These are phyloP conservation scores for Pterophyllum scalare DNA, from an alignment of 2,113 vertebrate genomes.

Conservation along the genomic window DNA sequence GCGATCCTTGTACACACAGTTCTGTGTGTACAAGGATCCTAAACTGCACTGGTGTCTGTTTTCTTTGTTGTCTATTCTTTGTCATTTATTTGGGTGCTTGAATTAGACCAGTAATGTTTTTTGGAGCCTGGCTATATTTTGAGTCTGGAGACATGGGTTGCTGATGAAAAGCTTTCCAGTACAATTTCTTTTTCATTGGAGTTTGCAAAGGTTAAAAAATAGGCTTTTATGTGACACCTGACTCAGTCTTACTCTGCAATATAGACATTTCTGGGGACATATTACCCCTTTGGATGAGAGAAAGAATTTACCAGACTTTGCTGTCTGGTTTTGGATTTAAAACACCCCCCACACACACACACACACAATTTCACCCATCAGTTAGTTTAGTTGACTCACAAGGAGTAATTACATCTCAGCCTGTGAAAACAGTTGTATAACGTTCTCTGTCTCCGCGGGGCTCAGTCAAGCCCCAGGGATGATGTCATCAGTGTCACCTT, in stretches of 20 bases:
- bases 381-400: background rate
- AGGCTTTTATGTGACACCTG: background rate
- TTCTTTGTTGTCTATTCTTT: slow-evolving; percentile 25
- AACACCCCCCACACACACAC: background rate
- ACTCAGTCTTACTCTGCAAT: background rate
- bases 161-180: slow-evolving; percentile 11
- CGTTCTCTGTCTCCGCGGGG: background rate
- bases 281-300: background rate
- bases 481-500: background rate
- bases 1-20: background rate
- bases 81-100: background rate
- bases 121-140: slow-evolving; percentile 16
- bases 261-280: background rate
- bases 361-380: background rate
- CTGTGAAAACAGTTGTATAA: background rate
- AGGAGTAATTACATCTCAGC: slow-evolving; percentile 2
- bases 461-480: background rate
- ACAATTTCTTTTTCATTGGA: background rate
- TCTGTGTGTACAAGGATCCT: slow-evolving; percentile 45
- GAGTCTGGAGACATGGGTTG: background rate
- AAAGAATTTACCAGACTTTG: background rate
- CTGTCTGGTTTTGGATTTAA: background rate
- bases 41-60: slow-evolving; percentile 25
- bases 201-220: background rate
- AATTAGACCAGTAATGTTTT: background rate